Evolutionary conservation across 2,888 invertebrate genomes (phyloP).

Genomic region (Himalopsyche anomala): DNA sequence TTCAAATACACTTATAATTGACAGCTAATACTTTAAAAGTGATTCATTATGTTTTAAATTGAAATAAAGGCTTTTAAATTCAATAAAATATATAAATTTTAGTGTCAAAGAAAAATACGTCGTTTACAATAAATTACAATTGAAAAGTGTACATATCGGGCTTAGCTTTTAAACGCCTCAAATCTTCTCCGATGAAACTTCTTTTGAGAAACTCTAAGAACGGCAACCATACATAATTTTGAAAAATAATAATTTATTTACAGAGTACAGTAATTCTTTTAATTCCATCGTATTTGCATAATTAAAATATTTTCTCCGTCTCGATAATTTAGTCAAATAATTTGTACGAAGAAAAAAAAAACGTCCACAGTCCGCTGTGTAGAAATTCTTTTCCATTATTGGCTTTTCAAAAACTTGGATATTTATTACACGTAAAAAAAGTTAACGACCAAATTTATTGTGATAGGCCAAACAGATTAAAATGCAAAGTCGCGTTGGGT

Average conservation of each 20-base stretch:
- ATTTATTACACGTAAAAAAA: constrained; percentile 18
- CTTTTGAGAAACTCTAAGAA: too few relatives aligned
- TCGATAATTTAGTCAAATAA: not conserved
- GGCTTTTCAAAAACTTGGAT: constrained; percentile 4
- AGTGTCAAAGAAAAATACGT: too few relatives aligned
- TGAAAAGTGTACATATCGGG: too few relatives aligned
- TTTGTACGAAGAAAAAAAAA: not conserved
- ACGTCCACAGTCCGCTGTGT: not conserved
- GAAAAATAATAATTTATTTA: not conserved
- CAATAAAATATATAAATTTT: too few relatives aligned
- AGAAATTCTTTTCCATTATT: constrained; percentile 1
- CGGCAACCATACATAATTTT: not conserved
- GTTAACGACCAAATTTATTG: constrained; percentile 26
- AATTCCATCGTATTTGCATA: not conserved
- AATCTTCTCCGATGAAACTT: too few relatives aligned
- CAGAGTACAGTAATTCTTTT: not conserved
- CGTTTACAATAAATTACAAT: too few relatives aligned
- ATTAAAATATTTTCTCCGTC: not conserved
- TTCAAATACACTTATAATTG: too few relatives aligned
- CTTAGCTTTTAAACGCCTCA: too few relatives aligned
- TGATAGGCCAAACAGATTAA: constrained; percentile 6
- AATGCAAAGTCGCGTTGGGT: not conserved
- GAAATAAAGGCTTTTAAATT: too few relatives aligned
- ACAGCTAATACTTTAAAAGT: too few relatives aligned
- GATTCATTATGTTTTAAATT: too few relatives aligned